Evolutionary conservation across 2,113 vertebrate genomes (phyloP).

Genomic region (Microcebus ravelobensis): DNA sequence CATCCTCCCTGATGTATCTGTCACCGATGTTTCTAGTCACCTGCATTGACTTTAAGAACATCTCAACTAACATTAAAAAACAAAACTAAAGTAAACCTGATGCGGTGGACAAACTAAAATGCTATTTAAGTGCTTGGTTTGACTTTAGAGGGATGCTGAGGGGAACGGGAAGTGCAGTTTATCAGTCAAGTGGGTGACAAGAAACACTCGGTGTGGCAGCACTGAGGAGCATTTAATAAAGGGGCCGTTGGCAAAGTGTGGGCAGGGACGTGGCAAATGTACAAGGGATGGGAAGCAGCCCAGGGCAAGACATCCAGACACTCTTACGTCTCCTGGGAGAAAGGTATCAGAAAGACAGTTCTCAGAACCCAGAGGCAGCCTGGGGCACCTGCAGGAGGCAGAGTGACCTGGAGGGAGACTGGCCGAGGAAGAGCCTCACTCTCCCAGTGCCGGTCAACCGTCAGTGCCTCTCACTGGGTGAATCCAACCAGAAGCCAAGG

Average conservation of each 20-base stretch:
- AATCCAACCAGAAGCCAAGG: not conserved
- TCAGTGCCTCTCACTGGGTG: not conserved
- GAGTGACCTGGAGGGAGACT: not conserved
- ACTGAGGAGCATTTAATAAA: not conserved
- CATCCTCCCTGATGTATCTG: not conserved
- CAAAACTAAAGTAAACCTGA: not conserved
- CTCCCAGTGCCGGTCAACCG: not conserved
- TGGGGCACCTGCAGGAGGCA: not conserved
- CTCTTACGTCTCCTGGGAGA: not conserved
- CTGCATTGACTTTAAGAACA: not conserved
- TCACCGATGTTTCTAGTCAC: not conserved
- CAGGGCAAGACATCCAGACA: not conserved
- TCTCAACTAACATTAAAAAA: not conserved
- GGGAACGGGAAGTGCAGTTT: fast-evolving
- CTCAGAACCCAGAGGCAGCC: not conserved
- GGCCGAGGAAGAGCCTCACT: fast-evolving
- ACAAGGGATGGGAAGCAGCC: not conserved
- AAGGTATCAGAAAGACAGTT: not conserved
- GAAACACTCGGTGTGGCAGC: fast-evolving
- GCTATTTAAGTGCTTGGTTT: not conserved
- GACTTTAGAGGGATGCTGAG: not conserved
- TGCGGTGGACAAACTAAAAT: not conserved
- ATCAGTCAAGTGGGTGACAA: too few species aligned
- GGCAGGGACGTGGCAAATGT: not conserved
- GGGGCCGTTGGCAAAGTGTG: not conserved